These are phyloP conservation scores for Siniperca undulata DNA, from an alignment of 2,797 vertebrate species.

Conservation along the genomic window DNA sequence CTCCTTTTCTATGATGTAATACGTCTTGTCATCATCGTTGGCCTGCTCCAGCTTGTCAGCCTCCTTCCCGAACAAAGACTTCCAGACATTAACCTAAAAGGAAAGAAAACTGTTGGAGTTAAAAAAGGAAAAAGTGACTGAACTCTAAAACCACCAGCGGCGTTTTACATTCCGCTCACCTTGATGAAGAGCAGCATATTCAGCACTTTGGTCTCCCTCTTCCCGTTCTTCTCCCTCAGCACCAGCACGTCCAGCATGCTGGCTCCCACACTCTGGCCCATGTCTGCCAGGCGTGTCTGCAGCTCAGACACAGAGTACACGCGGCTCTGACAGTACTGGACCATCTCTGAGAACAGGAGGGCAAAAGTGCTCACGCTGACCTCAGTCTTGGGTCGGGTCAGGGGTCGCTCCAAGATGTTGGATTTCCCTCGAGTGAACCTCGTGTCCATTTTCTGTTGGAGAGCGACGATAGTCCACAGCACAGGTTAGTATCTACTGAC, in stretches of 20 bases:
- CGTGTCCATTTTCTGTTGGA: slow-evolving; percentile 87
- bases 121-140: background rate
- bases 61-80: slow-evolving; percentile 93
- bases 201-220: slow-evolving; percentile 94
- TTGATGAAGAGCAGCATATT: slow-evolving; percentile 95
- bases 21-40: slow-evolving; percentile 95
- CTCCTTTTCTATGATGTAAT: slow-evolving; percentile 96
- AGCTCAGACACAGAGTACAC: slow-evolving; percentile 96
- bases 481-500: background rate
- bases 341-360: slow-evolving; percentile 96
- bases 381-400: slow-evolving; percentile 91
- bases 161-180: slow-evolving; percentile 61
- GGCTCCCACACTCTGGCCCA: slow-evolving; percentile 93
- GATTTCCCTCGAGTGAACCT: slow-evolving; percentile 96
- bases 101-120: background rate
- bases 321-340: slow-evolving; percentile 96
- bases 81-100: slow-evolving; percentile 88
- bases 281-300: slow-evolving; percentile 90
- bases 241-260: slow-evolving; percentile 93
- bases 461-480: background rate
- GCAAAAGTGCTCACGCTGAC: slow-evolving; percentile 93
- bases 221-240: slow-evolving; percentile 91
- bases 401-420: slow-evolving; percentile 89
- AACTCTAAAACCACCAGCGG: background rate
- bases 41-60: slow-evolving; percentile 97